phyloP scores from a whole-genome alignment of 2,113 vertebrate genomes.

The Perccottus glenii region DNA sequence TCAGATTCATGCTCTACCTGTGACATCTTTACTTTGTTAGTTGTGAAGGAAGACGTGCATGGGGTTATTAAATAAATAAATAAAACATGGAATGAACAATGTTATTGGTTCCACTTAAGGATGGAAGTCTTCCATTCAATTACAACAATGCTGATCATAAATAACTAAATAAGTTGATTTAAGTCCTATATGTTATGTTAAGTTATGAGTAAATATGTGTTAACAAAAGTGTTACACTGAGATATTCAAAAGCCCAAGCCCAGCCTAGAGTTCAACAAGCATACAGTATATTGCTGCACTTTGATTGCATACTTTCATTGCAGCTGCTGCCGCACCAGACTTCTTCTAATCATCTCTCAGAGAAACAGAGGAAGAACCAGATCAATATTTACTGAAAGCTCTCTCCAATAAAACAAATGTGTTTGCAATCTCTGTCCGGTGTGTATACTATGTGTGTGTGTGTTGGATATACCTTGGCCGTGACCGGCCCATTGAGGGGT shows the following conservation, averaged over 20 bases:
- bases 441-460: conserved; percentile 29
- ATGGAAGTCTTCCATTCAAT: no score
- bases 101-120: no score
- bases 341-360: conserved; percentile 66
- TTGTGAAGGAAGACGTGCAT: no score
- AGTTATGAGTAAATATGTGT: no score
- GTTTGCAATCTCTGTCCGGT: conserved; percentile 72
- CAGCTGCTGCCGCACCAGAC: conserved; percentile 35
- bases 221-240: not conserved
- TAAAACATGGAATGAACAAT: no score
- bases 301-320: conserved; percentile 47
- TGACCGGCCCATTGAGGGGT: conserved; percentile 62
- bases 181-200: no score
- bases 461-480: conserved; percentile 68
- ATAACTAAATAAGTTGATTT: no score
- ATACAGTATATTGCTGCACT: conserved; percentile 33
- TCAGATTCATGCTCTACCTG: no score
- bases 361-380: conserved; percentile 67
- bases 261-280: not conserved
- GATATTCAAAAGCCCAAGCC: no score
- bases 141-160: no score
- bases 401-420: conserved; percentile 75
- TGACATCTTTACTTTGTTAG: no score
- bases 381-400: conserved; percentile 79
- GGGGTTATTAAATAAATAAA: no score